Base-by-base conservation (phyloP, 2,888 invertebrate species). In the Napeogenes sylphis region DNA sequence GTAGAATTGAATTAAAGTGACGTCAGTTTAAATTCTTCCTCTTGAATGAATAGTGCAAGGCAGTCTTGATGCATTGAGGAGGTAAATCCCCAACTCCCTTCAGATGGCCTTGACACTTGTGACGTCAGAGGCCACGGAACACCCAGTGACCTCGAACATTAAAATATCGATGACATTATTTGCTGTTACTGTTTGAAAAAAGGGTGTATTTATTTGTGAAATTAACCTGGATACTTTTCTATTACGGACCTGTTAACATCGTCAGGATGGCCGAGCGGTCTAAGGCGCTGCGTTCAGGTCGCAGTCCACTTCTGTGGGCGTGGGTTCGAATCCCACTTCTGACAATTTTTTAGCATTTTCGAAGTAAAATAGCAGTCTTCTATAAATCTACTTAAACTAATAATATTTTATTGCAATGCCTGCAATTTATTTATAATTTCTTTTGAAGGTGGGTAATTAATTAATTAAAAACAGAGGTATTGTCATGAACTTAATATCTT, bases 241-340 rank as follows among this genome's bases (percentile, higher is more conserved):
- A 51, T 12, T 51, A 30, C 30, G 12, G 12, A 4, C 3, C 0
- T 13, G 13, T 54, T n/a, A 46, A 30, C 61, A 32, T 35, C 10
- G 60, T 60, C 56, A 60, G 60, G 60, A 60, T 60, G 60, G 60
- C 60, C 60, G 60, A 56, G 60, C 60, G 60, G 60, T 60, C 60
- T 30, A 60, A 60, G 60, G 60, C 60, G 60, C 60, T 60, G 60
- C 60, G 60, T 60, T 60, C 60, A 60, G 60, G 60, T 60, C 60
- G 60, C 60, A 60, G 60, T 60, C 60, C 60, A 60, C 60, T 60
- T 60, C 45, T 45, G 60, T 60, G 60, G 60, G 60, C 60, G 47
- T 38, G 60, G 60, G 60, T 61, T 61, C 60, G 60, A 61, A 61
- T 61, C 56, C 60, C 60, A 38, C 56, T 61, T 33, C 51, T 61